Evolutionary conservation across 1,140 invertebrate species (phyloP).

Genomic region (Lepidostoma basale): DNA sequence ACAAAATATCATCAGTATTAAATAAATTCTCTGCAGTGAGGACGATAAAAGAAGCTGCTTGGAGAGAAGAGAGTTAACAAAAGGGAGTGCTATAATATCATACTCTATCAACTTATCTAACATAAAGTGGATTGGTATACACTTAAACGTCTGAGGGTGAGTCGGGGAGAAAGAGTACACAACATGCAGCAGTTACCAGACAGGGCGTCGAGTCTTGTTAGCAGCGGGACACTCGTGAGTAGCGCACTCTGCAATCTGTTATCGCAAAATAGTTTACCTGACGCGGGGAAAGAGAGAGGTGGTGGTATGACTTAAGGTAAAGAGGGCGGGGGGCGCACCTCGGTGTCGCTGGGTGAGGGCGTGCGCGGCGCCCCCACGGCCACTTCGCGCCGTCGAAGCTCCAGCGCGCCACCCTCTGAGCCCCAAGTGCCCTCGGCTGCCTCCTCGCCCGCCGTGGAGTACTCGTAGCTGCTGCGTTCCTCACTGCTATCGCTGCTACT

Average conservation of each 20-base stretch:
- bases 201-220: background rate
- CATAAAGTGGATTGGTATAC: too few species aligned
- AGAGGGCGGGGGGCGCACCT: constrained; percentile 28
- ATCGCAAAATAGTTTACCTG: constrained; percentile 12
- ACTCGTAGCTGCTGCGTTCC: constrained; percentile 3
- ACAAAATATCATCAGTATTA: too few species aligned
- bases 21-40: too few species aligned
- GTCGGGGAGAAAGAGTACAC: background rate
- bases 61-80: too few species aligned
- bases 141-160: background rate
- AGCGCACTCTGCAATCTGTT: constrained; percentile 40
- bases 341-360: constrained; percentile 39
- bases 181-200: background rate
- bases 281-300: background rate
- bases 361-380: constrained; percentile 32
- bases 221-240: constrained; percentile 41
- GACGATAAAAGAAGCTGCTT: too few species aligned
- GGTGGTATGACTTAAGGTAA: background rate
- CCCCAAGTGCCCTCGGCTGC: constrained; percentile 36
- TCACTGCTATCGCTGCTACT: background rate
- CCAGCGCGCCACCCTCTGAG: constrained; percentile 37
- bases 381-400: constrained; percentile 40
- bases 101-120: too few species aligned
- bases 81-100: too few species aligned
- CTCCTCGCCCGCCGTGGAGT: constrained; percentile 36